Percentiles rank a stretch among this genome's conserved stretches.
These are phyloP conservation scores for Ostrea denselamellosa DNA, from an alignment of 1,140 invertebrate species.

Conservation along the genomic window DNA sequence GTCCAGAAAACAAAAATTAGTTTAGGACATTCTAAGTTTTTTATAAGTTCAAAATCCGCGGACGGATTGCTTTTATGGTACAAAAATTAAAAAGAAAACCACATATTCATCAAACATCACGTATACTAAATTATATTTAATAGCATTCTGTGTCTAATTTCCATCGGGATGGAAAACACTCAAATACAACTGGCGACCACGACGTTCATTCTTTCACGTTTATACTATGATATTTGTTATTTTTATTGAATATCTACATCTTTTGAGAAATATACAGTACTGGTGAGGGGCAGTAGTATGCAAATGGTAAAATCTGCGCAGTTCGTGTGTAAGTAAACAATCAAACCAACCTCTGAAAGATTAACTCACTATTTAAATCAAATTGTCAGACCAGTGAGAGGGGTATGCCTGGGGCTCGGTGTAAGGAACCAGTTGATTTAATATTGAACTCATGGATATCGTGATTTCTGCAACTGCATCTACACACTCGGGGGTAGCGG, in stretches of 20 bases:
- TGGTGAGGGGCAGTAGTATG: background rate
- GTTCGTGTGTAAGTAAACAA: background rate
- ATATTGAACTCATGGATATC: background rate
- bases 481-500: background rate
- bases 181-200: background rate
- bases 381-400: background rate
- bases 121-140: background rate
- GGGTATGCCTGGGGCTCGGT: background rate
- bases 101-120: background rate
- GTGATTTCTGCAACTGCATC: background rate
- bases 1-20: no score
- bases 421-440: background rate
- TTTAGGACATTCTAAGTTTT: background rate
- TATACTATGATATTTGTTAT: background rate
- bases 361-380: no score
- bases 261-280: background rate
- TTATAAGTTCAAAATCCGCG: background rate
- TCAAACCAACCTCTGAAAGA: no score
- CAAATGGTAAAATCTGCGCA: background rate
- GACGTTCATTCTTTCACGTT: no score
- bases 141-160: background rate
- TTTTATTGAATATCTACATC: background rate
- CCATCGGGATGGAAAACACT: background rate
- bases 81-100: background rate
- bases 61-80: background rate